These are phyloP conservation scores for Sus cebifrons DNA, from an alignment of 2,797 vertebrate species.

Conservation along the genomic window DNA sequence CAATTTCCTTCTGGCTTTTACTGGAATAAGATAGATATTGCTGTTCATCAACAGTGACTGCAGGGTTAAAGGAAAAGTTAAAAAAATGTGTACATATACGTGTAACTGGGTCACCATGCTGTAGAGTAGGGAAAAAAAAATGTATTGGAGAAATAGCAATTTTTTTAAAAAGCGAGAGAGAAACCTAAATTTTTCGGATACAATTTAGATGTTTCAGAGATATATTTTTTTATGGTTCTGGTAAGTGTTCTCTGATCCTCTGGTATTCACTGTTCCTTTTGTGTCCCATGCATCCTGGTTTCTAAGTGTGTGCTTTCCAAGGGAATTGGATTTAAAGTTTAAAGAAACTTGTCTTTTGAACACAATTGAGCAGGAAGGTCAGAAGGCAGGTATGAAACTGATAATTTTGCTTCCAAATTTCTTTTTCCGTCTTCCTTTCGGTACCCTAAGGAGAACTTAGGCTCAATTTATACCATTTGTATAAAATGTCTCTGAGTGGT, in stretches of 20 bases:
- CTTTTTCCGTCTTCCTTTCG: constrained; percentile 6
- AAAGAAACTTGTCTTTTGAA: constrained; percentile 55
- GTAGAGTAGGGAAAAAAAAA: too few relatives aligned
- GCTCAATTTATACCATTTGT: neutral
- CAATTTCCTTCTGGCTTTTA: constrained; percentile 70
- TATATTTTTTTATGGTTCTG: neutral
- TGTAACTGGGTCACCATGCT: too few relatives aligned
- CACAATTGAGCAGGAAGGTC: neutral
- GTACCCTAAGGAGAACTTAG: neutral
- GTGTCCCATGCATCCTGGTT: neutral
- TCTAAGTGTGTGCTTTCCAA: neutral
- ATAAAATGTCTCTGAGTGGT: neutral
- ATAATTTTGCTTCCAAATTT: constrained; percentile 50
- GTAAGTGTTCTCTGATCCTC: neutral
- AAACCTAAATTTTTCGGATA: neutral
- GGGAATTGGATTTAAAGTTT: constrained; percentile 42
- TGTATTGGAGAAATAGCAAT: too few relatives aligned
- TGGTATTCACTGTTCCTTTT: neutral
- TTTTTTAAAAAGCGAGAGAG: neutral
- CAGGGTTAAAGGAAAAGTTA: neutral
- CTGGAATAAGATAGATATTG: neutral
- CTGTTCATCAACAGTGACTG: constrained; percentile 40
- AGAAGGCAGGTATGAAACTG: neutral
- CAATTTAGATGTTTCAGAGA: constrained; percentile 29
- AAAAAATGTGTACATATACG: neutral